phyloP scores from a whole-genome alignment of 2,888 invertebrate genomes.

The Scaptomyza parva region DNA sequence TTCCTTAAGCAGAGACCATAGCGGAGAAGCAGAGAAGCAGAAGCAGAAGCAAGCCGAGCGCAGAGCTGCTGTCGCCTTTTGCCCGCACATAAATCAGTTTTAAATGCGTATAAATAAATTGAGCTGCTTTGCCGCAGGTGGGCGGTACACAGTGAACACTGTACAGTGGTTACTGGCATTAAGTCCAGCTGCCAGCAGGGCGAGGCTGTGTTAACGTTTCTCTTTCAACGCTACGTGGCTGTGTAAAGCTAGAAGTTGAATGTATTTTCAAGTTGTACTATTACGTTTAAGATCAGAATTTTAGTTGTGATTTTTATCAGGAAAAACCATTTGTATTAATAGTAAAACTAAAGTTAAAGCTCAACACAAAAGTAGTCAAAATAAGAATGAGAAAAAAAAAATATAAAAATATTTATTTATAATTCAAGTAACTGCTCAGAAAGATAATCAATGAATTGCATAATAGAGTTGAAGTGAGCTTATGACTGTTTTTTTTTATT shows the following conservation, averaged over 20 bases:
- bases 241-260: slow-evolving; percentile 6
- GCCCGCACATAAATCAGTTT: slow-evolving; percentile 75
- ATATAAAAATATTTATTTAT: no score
- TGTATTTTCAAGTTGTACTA: background rate
- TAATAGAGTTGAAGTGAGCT: no score
- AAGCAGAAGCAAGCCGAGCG: background rate
- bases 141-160: slow-evolving; percentile 13
- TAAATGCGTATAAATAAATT: slow-evolving; percentile 78
- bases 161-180: slow-evolving; percentile 12
- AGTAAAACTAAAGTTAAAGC: no score
- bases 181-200: slow-evolving; percentile 11
- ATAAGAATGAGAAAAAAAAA: no score
- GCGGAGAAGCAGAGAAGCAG: background rate
- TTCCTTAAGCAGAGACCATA: slow-evolving; percentile 15
- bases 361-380: no score
- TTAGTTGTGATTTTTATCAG: background rate
- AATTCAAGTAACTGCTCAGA: no score
- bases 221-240: slow-evolving; percentile 3
- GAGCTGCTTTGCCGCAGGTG: slow-evolving; percentile 58
- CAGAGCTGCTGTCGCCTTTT: slow-evolving; percentile 39
- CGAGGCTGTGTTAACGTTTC: slow-evolving; percentile 2
- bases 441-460: no score
- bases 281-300: slow-evolving; percentile 6
- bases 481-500: no score
- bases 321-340: no score